Evolutionary conservation across 2,888 invertebrate genomes (phyloP).

Genomic region (Lasioglossum oenotherae): DNA sequence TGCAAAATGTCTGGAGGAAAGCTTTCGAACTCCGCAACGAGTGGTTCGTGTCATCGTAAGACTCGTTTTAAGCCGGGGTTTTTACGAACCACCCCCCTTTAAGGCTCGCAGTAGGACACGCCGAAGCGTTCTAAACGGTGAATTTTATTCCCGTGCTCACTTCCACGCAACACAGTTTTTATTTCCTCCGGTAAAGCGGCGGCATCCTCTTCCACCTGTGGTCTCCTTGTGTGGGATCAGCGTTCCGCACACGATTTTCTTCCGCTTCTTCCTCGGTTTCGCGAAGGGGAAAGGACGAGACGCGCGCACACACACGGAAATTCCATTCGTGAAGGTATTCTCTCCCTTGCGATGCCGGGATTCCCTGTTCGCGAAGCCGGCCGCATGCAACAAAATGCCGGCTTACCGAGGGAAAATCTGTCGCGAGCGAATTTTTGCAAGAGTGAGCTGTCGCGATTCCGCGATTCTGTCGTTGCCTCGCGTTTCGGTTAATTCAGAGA

Average conservation of each 20-base stretch:
- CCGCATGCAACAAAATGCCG: constrained; percentile 39
- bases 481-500: neutral
- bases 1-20: too few relatives aligned
- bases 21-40: neutral
- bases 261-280: neutral
- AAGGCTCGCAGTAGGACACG: neutral
- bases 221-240: constrained; percentile 25
- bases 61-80: neutral
- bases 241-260: constrained; percentile 33
- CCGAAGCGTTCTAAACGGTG: neutral
- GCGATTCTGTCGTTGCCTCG: neutral
- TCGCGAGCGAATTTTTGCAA: neutral
- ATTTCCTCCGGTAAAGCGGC: constrained; percentile 15
- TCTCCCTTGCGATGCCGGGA: constrained; percentile 29
- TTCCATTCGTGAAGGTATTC: constrained; percentile 59
- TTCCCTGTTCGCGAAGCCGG: constrained; percentile 18
- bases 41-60: neutral
- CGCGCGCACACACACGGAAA: constrained; percentile 14
- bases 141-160: constrained; percentile 7
- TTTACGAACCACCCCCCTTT: neutral
- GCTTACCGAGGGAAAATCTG: constrained; percentile 43
- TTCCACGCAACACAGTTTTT: constrained; percentile 3
- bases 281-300: neutral
- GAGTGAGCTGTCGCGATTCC: neutral
- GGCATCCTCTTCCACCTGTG: constrained; percentile 4